phyloP scores from a whole-genome alignment of 1,140 invertebrate genomes.

The Conus betulinus region DNA sequence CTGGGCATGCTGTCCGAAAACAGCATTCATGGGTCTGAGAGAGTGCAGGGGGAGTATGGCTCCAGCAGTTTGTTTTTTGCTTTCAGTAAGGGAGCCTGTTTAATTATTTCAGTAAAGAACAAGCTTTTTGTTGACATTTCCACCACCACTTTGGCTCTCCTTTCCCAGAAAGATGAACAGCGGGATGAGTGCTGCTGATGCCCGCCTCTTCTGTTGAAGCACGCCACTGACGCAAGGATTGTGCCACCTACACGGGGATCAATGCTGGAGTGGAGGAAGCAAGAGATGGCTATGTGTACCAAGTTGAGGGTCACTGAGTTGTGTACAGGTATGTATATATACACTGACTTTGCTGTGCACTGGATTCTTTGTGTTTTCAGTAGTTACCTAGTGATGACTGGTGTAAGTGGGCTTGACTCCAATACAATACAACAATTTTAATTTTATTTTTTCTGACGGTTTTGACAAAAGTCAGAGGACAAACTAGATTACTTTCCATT shows the following conservation, averaged over 20 bases:
- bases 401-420: no score
- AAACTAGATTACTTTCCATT: no score
- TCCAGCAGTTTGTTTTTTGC: not conserved
- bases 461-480: no score
- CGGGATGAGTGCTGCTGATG: not conserved
- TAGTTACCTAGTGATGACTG: no score
- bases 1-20: not conserved
- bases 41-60: not conserved
- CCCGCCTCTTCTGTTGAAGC: not conserved
- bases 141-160: not conserved
- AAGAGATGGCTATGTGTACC: conserved; percentile 1
- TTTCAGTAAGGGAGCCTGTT: not conserved
- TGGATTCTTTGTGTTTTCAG: no score
- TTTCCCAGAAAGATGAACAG: not conserved
- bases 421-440: no score
- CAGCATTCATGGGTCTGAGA: not conserved
- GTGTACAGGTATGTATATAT: not conserved
- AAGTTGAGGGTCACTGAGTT: not conserved
- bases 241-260: not conserved
- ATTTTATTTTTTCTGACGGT: no score
- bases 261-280: not conserved
- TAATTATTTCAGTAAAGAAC: not conserved
- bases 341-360: no score
- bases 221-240: not conserved
- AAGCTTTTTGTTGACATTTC: not conserved